Conservation (phyloP, 2,113 vertebrate genomes). For the Romanogobio albipinnatus region DNA sequence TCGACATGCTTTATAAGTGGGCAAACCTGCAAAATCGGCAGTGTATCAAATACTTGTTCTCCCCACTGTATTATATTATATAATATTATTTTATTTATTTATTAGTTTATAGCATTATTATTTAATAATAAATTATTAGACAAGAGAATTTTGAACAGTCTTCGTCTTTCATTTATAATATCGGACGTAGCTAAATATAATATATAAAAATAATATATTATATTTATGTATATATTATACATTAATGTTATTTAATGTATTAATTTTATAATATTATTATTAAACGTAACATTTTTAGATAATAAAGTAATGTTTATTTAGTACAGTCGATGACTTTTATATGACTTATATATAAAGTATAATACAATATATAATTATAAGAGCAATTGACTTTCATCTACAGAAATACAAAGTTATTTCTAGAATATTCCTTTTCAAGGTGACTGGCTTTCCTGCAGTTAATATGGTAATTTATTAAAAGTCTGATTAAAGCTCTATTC, state of each 20-base stretch:
- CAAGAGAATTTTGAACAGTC: not conserved
- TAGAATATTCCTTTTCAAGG: conserved; percentile 17
- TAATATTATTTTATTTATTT: not conserved
- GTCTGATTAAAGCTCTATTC: conserved; percentile 37
- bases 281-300: no score
- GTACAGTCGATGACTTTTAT: no score
- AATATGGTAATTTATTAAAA: conserved; percentile 36
- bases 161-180: not conserved
- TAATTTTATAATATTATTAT: no score
- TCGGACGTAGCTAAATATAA: not conserved
- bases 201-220: not conserved
- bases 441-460: not conserved
- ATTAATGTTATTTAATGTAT: not conserved
- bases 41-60: no score
- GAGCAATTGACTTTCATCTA: not conserved
- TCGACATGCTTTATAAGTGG: no score
- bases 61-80: not conserved
- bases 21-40: no score
- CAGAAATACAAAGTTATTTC: not conserved
- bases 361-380: not conserved
- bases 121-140: not conserved
- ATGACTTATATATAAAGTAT: not conserved
- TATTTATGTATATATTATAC: not conserved
- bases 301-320: no score
- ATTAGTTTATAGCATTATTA: not conserved